These are phyloP conservation scores for Ernsta delagoae DNA, from an alignment of 2,888 invertebrate genomes.

Conservation along the genomic window DNA sequence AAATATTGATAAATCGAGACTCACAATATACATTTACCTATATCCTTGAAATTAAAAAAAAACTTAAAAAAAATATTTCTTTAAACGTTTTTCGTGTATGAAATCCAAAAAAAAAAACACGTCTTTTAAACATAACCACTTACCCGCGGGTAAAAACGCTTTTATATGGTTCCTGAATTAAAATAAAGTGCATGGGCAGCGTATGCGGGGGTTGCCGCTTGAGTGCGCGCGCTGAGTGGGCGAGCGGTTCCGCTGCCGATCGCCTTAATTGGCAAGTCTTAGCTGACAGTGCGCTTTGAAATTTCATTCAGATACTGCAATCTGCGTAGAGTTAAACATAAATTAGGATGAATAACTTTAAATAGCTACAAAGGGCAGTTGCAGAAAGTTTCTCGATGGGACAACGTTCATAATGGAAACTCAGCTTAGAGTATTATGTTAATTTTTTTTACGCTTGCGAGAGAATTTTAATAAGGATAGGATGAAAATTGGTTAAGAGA, in stretches of 20 bases:
- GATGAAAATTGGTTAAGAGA: too few relatives aligned
- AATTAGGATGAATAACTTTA: neutral
- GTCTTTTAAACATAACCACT: neutral
- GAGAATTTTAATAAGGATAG: too few relatives aligned
- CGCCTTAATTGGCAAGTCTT: slow-evolving; percentile 82
- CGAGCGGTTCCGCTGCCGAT: slow-evolving; percentile 69
- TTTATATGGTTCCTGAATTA: slow-evolving; percentile 29
- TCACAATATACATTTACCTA: too few relatives aligned
- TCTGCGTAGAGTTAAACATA: slow-evolving; percentile 2
- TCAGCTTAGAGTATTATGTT: too few relatives aligned
- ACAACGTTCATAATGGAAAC: neutral
- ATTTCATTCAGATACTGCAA: slow-evolving; percentile 54
- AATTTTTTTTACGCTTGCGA: too few relatives aligned
- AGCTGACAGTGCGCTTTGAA: slow-evolving; percentile 79
- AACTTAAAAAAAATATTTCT: neutral
- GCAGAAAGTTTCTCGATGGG: neutral
- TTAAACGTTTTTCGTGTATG: neutral
- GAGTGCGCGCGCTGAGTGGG: slow-evolving; percentile 61
- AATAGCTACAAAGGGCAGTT: neutral
- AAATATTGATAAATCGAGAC: neutral
- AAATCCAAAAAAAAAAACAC: neutral
- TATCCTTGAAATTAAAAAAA: neutral
- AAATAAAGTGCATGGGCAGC: slow-evolving; percentile 42
- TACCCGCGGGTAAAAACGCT: neutral
- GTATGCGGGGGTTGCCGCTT: slow-evolving; percentile 47